A percentile compares a stretch with the other conserved stretches of the same genome.
Conservation (phyloP, 1,140 invertebrate genomes). For the Drosophila bipectinata region DNA sequence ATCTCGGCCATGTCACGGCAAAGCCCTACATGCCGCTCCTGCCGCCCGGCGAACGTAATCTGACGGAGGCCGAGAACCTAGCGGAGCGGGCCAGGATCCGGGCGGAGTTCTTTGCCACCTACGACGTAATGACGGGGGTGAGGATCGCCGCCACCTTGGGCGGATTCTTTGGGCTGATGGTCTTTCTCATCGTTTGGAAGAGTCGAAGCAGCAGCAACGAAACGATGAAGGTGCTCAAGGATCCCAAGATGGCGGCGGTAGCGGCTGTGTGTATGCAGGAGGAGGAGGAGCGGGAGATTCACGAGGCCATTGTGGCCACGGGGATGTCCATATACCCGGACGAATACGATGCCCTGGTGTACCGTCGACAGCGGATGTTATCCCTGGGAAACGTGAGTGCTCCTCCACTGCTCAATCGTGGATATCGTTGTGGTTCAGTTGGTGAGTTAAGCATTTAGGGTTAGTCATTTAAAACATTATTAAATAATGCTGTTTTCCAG, state of each 20-base stretch:
- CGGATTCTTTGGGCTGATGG: constrained; percentile 94
- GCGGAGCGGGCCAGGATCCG: constrained; percentile 86
- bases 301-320: constrained; percentile 89
- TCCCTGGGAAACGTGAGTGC: constrained; percentile 84
- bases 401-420: constrained; percentile 84
- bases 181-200: constrained; percentile 94
- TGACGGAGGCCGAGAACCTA: constrained; percentile 66
- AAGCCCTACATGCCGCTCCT: constrained; percentile 67
- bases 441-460: constrained; percentile 70
- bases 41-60: constrained; percentile 70
- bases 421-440: constrained; percentile 88
- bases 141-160: constrained; percentile 94
- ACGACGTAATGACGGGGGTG: constrained; percentile 95
- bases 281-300: constrained; percentile 89
- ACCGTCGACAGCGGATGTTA: constrained; percentile 85
- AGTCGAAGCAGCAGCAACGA: constrained; percentile 90
- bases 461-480: background rate
- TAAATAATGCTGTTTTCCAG: constrained; percentile 11
- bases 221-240: constrained; percentile 86
- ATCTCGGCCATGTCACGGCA: constrained; percentile 48
- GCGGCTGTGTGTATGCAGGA: constrained; percentile 91
- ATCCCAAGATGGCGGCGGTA: constrained; percentile 87
- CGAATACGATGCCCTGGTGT: constrained; percentile 85
- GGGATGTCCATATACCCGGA: constrained; percentile 85
- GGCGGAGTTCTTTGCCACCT: constrained; percentile 93